These are phyloP conservation scores for Pardalotus punctatus DNA, from an alignment of 2,113 vertebrate genomes.

Conservation along the genomic window DNA sequence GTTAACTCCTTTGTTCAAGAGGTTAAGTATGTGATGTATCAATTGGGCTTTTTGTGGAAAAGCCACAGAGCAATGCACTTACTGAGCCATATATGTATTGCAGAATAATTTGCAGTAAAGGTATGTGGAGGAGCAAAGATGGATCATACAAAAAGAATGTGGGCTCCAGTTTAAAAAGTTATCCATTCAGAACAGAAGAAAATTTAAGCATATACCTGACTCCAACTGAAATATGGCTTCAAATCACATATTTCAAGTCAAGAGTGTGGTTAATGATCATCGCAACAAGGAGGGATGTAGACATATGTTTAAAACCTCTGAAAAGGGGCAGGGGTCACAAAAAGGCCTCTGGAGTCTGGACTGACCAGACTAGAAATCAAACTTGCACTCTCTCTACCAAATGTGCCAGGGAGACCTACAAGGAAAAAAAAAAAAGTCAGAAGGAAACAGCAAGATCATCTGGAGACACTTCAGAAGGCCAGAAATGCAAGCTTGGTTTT, in stretches of 20 bases:
- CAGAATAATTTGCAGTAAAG: background rate
- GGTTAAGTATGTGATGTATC: constrained; percentile 48
- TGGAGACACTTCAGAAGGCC: background rate
- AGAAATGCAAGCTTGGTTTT: background rate
- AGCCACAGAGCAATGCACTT: background rate
- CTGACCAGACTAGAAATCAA: background rate
- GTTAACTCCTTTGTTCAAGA: constrained; percentile 57
- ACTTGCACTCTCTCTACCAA: background rate
- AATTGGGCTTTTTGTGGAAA: constrained; percentile 6
- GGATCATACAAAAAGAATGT: background rate
- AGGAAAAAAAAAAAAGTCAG: background rate
- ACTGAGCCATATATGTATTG: background rate
- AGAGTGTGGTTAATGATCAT: background rate
- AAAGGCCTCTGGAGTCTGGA: background rate
- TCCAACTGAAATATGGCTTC: constrained; percentile 16
- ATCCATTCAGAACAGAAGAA: constrained; percentile 15
- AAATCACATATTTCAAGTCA: constrained; percentile 12
- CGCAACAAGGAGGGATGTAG: background rate
- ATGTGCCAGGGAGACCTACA: fast-evolving
- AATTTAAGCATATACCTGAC: background rate
- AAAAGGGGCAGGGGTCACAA: background rate
- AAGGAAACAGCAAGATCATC: background rate
- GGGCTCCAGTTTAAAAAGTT: constrained; percentile 26
- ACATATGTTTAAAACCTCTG: background rate
- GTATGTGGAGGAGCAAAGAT: background rate